A percentile compares a stretch with the other conserved stretches of the same genome.
These are phyloP conservation scores for Poeciliopsis turrubarensis DNA, from an alignment of 2,113 vertebrate genomes.

Conservation along the genomic window DNA sequence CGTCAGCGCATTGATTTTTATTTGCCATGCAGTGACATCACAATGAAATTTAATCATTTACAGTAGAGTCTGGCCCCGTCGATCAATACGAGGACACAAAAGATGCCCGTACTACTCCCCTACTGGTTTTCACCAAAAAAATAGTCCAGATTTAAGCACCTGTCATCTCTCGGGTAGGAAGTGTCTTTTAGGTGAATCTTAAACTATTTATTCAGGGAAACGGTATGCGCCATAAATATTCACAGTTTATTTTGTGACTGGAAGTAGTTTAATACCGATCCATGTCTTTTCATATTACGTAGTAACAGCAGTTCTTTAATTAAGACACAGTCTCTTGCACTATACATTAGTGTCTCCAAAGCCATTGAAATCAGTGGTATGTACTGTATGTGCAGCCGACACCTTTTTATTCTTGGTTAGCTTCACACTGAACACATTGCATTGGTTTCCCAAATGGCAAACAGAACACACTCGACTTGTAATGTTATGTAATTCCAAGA, in stretches of 20 bases:
- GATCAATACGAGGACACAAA: conserved; percentile 45
- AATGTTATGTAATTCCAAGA: not conserved
- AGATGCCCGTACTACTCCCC: conserved; percentile 22
- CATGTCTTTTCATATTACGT: too few species aligned
- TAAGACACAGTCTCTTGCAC: not conserved
- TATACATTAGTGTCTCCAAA: not conserved
- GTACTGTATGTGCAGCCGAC: not conserved
- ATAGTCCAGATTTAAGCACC: conserved; percentile 16
- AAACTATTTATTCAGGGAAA: not conserved
- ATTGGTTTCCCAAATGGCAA: not conserved
- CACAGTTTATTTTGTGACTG: not conserved
- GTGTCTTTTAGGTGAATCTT: not conserved
- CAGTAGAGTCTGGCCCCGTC: conserved; percentile 49
- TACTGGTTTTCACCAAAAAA: conserved; percentile 20
- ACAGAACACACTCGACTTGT: not conserved
- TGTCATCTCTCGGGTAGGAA: not conserved
- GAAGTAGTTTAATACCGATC: too few species aligned
- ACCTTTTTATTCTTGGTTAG: not conserved
- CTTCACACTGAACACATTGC: not conserved
- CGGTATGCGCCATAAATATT: not conserved
- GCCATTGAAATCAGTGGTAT: not conserved
- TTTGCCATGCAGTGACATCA: conserved; percentile 50
- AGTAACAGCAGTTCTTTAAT: too few species aligned
- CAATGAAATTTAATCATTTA: conserved; percentile 52
- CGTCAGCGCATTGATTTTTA: conserved; percentile 56